Evolutionary conservation across 2,113 vertebrate genomes (phyloP), one percentile per base, ranked within the genome.

Genomic region (Pandion haliaetus): DNA sequence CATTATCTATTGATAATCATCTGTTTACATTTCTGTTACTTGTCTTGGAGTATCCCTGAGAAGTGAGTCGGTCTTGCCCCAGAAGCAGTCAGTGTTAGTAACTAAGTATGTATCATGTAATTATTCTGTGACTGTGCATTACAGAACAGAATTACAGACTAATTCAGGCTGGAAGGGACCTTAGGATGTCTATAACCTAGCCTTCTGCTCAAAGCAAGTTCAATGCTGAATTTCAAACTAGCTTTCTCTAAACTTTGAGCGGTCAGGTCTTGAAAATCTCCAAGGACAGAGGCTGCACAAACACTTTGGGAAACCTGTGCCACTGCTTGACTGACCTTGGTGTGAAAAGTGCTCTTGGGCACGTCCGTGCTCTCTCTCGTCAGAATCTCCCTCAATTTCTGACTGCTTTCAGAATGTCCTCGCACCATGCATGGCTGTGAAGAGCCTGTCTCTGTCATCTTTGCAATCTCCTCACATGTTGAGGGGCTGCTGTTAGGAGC

Each of bases 291-390:
- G 17, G 29, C 57, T 57, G 50, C 52, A 40, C 32, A 61, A 13
- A 45, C 40, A 29, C 8, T 32, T 20, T 2, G 13, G n/a, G n/a
- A 6, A 50, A 1, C 57, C 55, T 44, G 19, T 80, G 77, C 31
- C 12, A 16, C 18, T 21, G 18, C 42, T 47, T 57, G 36, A 23
- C 16, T 55, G 63, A 40, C 29, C 6, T 36, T 52, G 36, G 24
- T 45, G 21, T 73, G 65, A 36, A 50, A 72, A 54, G 20, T 9
- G 17, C 38, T 80, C 18, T 38, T n/a, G 14, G 55, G 26, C 9
- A 3, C 1, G 0, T 57, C 19, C 3, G 2, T 47, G 73, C 38
- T 6, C 2, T 17, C 21, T 49, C 47, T 67, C 1, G 1, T 36
- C 73, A 81, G 57, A 49, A 23, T 50, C 7, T 70, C 20, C 15